These are phyloP conservation scores for Geococcyx californianus DNA, from an alignment of 2,113 vertebrate species.

Conservation along the genomic window DNA sequence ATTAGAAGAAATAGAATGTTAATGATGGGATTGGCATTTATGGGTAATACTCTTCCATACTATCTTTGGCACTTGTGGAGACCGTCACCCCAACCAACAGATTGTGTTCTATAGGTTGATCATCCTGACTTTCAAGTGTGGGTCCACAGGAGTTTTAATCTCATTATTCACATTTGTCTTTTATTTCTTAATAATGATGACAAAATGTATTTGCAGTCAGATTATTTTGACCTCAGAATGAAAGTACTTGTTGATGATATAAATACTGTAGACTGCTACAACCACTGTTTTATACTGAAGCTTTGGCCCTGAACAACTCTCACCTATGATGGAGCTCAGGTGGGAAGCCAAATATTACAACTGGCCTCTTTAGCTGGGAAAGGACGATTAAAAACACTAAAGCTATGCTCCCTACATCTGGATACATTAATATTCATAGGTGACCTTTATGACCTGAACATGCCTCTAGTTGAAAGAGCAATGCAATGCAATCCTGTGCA, in stretches of 20 bases:
- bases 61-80: not conserved
- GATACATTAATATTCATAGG: not conserved
- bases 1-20: not conserved
- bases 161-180: not conserved
- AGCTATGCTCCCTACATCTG: not conserved
- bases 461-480: fast-evolving
- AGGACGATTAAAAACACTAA: not conserved
- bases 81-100: not conserved
- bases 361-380: not conserved
- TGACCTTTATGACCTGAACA: not conserved
- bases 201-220: not conserved
- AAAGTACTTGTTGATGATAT: not conserved
- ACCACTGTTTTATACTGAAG: not conserved
- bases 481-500: not conserved
- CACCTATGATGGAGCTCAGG: fast-evolving
- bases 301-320: not conserved
- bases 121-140: not conserved
- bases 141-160: not conserved
- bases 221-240: not conserved
- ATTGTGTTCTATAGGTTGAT: not conserved
- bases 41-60: not conserved
- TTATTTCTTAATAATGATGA: not conserved
- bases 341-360: not conserved
- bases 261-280: not conserved
- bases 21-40: not conserved